Evolutionary conservation across 1,140 invertebrate species (phyloP), one percentile per base, ranked within the genome.

Genomic region (Ditylenchus dipsaci): DNA sequence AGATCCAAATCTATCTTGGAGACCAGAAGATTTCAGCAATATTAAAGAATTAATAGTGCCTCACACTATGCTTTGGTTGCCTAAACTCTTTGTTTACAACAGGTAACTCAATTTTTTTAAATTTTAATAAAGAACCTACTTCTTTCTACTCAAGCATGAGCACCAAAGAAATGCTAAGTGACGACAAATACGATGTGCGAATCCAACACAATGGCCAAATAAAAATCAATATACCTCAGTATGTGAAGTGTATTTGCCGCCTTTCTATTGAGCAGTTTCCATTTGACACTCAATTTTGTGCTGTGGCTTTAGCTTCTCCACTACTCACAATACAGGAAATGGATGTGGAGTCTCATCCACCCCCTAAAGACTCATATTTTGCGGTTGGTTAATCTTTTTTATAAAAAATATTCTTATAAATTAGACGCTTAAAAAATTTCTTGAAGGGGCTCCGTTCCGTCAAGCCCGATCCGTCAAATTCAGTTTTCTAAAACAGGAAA

Each of bases 261-360:
- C 67, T 79, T 29, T 71, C 70, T 21, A 79, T 79, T 59, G 26
- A 79, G 56, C 49, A 64, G 15, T 79, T 76, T 60, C 77, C 71
- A 33, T 78, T 78, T 62, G 77, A 78, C 45, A 73, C 74, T 29
- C 76, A 78, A 62, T 82, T 82, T 45, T 80, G 78, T 72, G 78
- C 78, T n/a, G 72, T 80, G 19, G 78, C 78, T 8, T 63, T 74
- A 49, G 78, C 78, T 15, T 82, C 80, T 43, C 78, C 78, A 1
- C 63, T 80, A 56, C 67, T 80, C 11, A 77, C 73, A 60, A 67
- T 71, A 26, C 47, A 71, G 7, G 78, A 80, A 47, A 82, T 82
- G 80, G 63, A 75, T 60, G 78, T 79, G 11, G 71, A 77, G 30
- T 68, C 67, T 30, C 73, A 71, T n/a, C 68, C 70, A 45, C 78